These are phyloP conservation scores for Oceanodroma tethys DNA, from an alignment of 2,113 vertebrate genomes.

Conservation along the genomic window DNA sequence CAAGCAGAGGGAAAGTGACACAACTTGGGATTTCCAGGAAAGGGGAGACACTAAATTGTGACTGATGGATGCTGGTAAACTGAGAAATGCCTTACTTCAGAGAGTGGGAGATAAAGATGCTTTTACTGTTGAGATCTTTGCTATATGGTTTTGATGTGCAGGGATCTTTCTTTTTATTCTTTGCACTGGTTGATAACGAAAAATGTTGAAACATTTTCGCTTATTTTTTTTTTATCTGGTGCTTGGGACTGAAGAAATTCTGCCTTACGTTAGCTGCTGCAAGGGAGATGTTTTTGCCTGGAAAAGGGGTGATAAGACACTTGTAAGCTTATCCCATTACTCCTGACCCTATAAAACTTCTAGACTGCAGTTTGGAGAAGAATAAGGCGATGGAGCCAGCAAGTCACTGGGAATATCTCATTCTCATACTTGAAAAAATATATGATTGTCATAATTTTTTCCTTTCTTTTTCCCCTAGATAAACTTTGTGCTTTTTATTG, in stretches of 20 bases:
- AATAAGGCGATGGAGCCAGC: neutral
- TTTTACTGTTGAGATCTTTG: neutral
- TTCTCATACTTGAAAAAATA: neutral
- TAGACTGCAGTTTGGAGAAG: neutral
- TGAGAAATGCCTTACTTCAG: neutral
- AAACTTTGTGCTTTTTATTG: conserved; percentile 95
- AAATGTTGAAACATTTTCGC: neutral
- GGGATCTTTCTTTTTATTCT: neutral
- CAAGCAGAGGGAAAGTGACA: neutral
- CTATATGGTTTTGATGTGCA: neutral
- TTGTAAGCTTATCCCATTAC: neutral
- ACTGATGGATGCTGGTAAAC: accelerated
- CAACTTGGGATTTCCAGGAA: neutral
- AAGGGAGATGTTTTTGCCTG: neutral
- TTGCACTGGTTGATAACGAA: neutral
- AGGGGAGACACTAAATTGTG: neutral
- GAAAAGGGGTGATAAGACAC: neutral
- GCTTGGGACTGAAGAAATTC: neutral
- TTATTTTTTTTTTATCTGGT: neutral
- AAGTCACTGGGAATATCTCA: neutral
- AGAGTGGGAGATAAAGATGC: neutral
- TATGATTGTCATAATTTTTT: neutral
- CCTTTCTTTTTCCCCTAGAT: conserved; percentile 73
- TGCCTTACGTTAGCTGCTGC: neutral
- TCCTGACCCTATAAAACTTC: neutral